These are phyloP conservation scores for Siniperca knerii DNA, from an alignment of 2,113 vertebrate species.

Conservation along the genomic window DNA sequence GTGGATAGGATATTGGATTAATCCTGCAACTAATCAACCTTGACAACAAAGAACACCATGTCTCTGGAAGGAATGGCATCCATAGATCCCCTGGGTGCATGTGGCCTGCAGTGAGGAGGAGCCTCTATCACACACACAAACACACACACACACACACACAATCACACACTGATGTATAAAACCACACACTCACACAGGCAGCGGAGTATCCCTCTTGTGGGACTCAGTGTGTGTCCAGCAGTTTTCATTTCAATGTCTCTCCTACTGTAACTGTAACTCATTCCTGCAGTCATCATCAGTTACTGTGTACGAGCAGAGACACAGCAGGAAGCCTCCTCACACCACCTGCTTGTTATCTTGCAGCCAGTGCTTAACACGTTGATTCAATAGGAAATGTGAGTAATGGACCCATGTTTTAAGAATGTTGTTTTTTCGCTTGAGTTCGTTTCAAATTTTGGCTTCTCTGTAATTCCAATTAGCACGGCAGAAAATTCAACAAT, in stretches of 20 bases:
- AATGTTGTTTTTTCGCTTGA: background rate
- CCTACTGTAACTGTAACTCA: slow-evolving; percentile 15
- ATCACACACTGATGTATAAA: slow-evolving; percentile 25
- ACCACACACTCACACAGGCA: background rate
- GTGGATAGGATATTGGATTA: slow-evolving; percentile 48
- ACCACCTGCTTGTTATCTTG: slow-evolving; percentile 32
- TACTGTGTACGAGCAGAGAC: background rate
- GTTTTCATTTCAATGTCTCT: slow-evolving; percentile 43
- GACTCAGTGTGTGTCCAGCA: slow-evolving; percentile 36
- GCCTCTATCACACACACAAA: slow-evolving; percentile 13
- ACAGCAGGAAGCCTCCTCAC: background rate
- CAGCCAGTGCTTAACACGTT: background rate
- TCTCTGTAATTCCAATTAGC: background rate
- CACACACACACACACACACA: slow-evolving; percentile 18
- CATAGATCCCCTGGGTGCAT: slow-evolving; percentile 42
- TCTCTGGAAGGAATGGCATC: slow-evolving; percentile 41
- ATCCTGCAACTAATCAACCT: slow-evolving; percentile 58
- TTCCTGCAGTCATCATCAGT: slow-evolving; percentile 16
- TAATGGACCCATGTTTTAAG: background rate
- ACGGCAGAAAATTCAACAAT: background rate
- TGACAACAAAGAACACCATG: slow-evolving; percentile 56
- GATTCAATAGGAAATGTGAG: background rate
- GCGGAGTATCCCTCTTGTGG: background rate
- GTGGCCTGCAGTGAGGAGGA: slow-evolving; percentile 28
- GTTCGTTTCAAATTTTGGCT: background rate